Base-by-base conservation (phyloP, 2,797 vertebrate species). In the Sebastes matsubarae region DNA sequence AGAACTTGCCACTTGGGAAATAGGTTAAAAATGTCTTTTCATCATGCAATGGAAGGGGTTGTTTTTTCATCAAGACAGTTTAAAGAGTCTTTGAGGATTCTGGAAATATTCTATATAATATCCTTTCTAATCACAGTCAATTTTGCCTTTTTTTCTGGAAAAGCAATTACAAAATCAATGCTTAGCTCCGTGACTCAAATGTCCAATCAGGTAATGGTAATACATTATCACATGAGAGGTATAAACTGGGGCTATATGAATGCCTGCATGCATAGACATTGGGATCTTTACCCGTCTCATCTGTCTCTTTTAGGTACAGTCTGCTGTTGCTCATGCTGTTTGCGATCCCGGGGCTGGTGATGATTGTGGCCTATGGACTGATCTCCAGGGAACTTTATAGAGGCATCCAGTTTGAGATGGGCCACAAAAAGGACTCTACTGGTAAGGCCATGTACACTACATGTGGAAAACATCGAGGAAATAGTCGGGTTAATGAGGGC, bases 331-430 rank as follows among this genome's bases (percentile, higher is more conserved):
- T 97, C 34, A 78, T 97, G 42, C 94, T 99, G 60, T 99, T 99
- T 85, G 97, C 98, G n/a, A 91, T 99, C 80, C 98, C 98, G 0
- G 98, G 98, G 0, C 92, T 98, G 87, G 97, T 99, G 86, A 99
- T 99, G 97, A 96, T 95, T 0, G 95, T 97, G 74, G 97, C 98
- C 2, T 99, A 99, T 0, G 98, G 98, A 22, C 96, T 99, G 20
- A 99, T 99, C 93, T 99, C 98, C 80, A 95, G 97, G 0, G 98
- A 99, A 85, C 98, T 99, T 79, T 99, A 97, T 80, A 92, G 96
- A 2, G 97, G 98, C 64, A 98, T 99, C 84, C 97, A 95, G 93
- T 99, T 99, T 83, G 97, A 99, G 85, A 90, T 96, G 93, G 94
- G 93, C 50, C 80, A 96, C 82, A 97, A 95, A 78, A 96, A 95